Evolutionary conservation across 2,113 vertebrate species (phyloP).

Genomic region (Mirza zaza): DNA sequence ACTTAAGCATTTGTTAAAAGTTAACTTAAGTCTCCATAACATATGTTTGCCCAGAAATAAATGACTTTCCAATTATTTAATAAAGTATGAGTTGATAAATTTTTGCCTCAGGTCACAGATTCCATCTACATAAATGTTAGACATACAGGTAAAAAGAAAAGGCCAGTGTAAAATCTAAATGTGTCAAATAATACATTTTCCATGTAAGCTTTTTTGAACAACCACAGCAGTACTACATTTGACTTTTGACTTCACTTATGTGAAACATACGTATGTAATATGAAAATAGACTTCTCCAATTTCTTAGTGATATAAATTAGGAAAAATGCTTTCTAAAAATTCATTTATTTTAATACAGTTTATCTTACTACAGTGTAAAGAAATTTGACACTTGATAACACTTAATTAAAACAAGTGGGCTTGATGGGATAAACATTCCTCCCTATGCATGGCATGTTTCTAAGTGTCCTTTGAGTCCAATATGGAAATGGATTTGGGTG

Average conservation of each 20-base stretch:
- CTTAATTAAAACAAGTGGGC: slow-evolving; percentile 2
- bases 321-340: slow-evolving; percentile 17
- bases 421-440: slow-evolving; percentile 22
- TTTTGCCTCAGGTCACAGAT: slow-evolving; percentile 50
- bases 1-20: slow-evolving; percentile 7
- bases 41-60: background rate
- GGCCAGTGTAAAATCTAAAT: slow-evolving; percentile 28
- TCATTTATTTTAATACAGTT: slow-evolving; percentile 29
- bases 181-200: slow-evolving; percentile 60
- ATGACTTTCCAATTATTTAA: slow-evolving; percentile 2
- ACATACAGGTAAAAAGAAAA: background rate
- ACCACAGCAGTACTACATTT: slow-evolving; percentile 31
- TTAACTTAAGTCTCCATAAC: slow-evolving; percentile 44
- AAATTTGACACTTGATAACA: slow-evolving; percentile 37
- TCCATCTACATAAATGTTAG: slow-evolving; percentile 36
- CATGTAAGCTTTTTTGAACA: too few relatives aligned
- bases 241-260: slow-evolving; percentile 58
- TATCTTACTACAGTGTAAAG: background rate
- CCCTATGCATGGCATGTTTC: background rate
- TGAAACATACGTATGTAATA: slow-evolving; percentile 6
- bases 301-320: slow-evolving; percentile 11
- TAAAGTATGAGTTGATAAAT: background rate
- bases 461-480: slow-evolving; percentile 36
- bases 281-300: slow-evolving; percentile 10
- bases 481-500: slow-evolving; percentile 33